Evolutionary conservation across 2,797 vertebrate genomes (phyloP), one percentile per base, ranked within the genome.

Genomic region (Pyrocephalus nanus): DNA sequence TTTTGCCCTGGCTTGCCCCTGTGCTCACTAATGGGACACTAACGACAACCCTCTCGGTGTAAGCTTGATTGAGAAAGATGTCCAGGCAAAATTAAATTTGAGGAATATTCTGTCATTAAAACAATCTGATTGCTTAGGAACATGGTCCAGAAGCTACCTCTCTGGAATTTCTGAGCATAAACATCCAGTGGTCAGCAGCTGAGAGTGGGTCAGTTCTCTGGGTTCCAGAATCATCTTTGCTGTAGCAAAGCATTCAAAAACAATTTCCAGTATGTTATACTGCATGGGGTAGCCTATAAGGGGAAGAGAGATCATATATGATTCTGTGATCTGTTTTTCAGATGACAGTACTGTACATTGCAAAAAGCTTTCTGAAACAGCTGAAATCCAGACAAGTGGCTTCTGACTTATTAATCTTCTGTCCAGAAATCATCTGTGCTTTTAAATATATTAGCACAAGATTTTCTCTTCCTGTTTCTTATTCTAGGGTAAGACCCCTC

Each of bases 401-500:
- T 88, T 75, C 32, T 81, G 36, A 38, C 11, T 88, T 48, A 12
- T 77, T 91, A 65, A 62, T 81, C 0, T 1, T 62, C 43, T 81
- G 22, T 5, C n/a, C 40, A 54, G 53, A 79, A 79, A 64, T 86
- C 19, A 26, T 42, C 9, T 61, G 16, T 55, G 77, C 18, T 66
- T 95, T 34, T 54, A 55, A 65, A 50, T 21, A 16, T 32, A 36
- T 75, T 81, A 70, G 43, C 34, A 36, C n/a, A 77, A 80, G 30
- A 5, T 11, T 78, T 79, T 95, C 12, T 96, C 25, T 95, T 82
- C 38, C 3, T 88, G 36, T 76, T 95, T 62, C 78, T 64, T 43
- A 6, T 76, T 96, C 12, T 95, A 99, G 99, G 99, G 99, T 54
- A 99, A 99, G 97, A 99, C 99, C 1, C 97, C 99, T 19, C 98